Conservation (phyloP, 2,888 invertebrate genomes). For the Rhagophthalmus giganteus region DNA sequence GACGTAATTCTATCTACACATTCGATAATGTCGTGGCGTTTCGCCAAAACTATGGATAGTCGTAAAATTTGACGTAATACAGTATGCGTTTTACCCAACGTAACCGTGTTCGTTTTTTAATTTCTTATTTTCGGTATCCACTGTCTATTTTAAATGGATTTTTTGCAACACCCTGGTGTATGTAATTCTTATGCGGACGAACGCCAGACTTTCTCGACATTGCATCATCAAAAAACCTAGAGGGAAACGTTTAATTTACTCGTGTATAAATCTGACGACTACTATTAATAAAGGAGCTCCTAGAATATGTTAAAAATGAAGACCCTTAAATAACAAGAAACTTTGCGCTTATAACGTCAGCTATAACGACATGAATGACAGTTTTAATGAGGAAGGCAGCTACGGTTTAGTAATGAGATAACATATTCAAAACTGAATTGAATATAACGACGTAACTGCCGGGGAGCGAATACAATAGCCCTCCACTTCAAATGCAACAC, state of each 20-base stretch:
- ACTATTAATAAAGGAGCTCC: neutral
- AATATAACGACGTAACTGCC: constrained; percentile 39
- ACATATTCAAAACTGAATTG: constrained; percentile 40
- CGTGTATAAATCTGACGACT: too few species aligned
- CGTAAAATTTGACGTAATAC: too few species aligned
- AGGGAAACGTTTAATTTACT: too few species aligned
- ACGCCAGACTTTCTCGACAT: neutral
- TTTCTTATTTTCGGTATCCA: too few species aligned
- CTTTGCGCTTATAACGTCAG: constrained; percentile 9
- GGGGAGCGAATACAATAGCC: constrained; percentile 26
- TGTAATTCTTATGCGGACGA: too few species aligned
- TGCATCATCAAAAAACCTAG: neutral
- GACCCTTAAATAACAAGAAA: constrained; percentile 14
- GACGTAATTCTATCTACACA: too few species aligned
- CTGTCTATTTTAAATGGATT: too few species aligned
- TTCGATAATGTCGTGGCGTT: too few species aligned
- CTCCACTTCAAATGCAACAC: constrained; percentile 30
- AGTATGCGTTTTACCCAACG: too few species aligned
- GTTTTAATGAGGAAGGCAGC: constrained; percentile 38
- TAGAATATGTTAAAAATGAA: constrained; percentile 2
- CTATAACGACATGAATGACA: constrained; percentile 34
- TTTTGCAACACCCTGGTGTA: too few species aligned
- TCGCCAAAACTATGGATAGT: too few species aligned
- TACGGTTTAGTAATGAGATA: constrained; percentile 35
- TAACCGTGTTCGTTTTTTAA: too few species aligned